Conservation (phyloP, 2,113 vertebrate genomes). For the Anhinga anhinga region DNA sequence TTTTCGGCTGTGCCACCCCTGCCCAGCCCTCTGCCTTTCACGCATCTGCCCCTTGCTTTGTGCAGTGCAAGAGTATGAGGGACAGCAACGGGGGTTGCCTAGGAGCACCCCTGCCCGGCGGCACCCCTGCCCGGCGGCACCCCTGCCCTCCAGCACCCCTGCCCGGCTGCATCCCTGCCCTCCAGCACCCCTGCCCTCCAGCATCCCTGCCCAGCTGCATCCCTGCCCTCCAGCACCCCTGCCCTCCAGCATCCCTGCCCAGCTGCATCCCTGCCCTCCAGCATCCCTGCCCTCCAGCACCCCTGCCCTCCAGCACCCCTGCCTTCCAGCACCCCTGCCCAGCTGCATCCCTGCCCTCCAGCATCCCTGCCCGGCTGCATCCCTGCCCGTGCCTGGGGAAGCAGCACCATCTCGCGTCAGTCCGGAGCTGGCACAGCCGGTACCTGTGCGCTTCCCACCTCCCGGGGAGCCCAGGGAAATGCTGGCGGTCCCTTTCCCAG, state of each 20-base stretch:
- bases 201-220: neutral
- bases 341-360: neutral
- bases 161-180: neutral
- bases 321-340: no score
- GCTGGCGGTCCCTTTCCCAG: neutral
- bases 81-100: neutral
- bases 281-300: no score
- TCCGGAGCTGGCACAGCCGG: neutral
- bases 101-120: neutral
- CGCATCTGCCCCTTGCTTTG: neutral
- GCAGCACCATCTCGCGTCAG: slow-evolving; percentile 63
- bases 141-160: fast-evolving
- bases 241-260: neutral
- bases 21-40: neutral
- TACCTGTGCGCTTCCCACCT: fast-evolving
- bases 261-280: no score
- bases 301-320: no score
- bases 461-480: neutral
- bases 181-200: no score
- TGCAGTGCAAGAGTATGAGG: fast-evolving
- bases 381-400: neutral
- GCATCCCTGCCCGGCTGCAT: neutral
- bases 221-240: neutral
- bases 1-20: neutral
- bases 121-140: neutral